A percentile compares a stretch with the other conserved stretches of the same genome.
Evolutionary conservation across 2,888 invertebrate species (phyloP).

Genomic region (Drosophila tripunctata): DNA sequence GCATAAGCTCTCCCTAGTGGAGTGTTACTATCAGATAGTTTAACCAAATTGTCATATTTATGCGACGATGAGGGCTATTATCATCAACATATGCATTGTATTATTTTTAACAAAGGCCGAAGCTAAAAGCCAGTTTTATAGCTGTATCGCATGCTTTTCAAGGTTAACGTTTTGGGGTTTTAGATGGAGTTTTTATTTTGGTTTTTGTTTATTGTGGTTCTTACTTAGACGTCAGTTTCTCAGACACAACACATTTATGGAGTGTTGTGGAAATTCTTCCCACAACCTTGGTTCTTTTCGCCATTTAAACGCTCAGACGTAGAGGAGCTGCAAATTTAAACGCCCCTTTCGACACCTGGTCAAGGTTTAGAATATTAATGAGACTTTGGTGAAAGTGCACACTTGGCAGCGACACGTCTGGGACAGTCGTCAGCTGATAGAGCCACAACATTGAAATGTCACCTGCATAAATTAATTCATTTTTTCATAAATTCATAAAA

Average conservation of each 20-base stretch:
- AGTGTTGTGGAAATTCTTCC: slow-evolving; percentile 27
- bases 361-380: slow-evolving; percentile 62
- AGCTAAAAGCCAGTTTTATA: slow-evolving; percentile 20
- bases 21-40: background rate
- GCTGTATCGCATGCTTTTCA: slow-evolving; percentile 27
- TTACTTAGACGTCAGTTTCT: slow-evolving; percentile 1
- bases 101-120: slow-evolving; percentile 14
- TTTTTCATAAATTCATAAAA: background rate
- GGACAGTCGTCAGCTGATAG: slow-evolving; percentile 40
- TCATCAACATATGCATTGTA: slow-evolving; percentile 18
- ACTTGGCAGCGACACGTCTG: slow-evolving; percentile 37
- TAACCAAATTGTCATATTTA: slow-evolving; percentile 14
- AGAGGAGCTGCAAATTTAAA: slow-evolving; percentile 4
- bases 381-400: slow-evolving; percentile 60
- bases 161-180: slow-evolving; percentile 33
- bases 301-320: background rate
- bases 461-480: slow-evolving; percentile 22
- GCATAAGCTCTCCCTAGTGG: background rate
- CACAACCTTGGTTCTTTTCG: slow-evolving; percentile 44
- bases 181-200: background rate
- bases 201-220: slow-evolving; percentile 3
- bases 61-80: slow-evolving; percentile 10
- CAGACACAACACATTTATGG: too few relatives aligned
- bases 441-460: slow-evolving; percentile 19
- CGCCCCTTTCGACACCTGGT: slow-evolving; percentile 4